Base-by-base conservation (phyloP, 1,140 invertebrate genomes). In the Bombyx mori region DNA sequence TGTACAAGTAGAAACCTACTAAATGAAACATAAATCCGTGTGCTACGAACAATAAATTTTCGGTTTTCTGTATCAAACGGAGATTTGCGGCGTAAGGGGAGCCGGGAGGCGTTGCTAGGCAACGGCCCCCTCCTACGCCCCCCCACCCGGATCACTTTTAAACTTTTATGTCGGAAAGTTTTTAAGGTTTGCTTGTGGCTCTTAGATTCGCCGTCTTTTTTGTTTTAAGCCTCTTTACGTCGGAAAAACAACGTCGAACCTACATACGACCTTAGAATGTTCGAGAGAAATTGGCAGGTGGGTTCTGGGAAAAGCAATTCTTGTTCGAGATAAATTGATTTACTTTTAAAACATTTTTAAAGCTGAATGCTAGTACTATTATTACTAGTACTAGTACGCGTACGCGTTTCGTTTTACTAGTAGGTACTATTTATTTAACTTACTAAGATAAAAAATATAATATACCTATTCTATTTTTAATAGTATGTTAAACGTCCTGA, bases 121-220 rank as follows among this genome's bases (percentile, higher is more conserved):
- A 82, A 86, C 82, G 56, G 49, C 53, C 52, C 59, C 56, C 61
- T 8, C 63, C 65, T 63, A 52, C 57, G 43, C 45, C 61, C 57
- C 63, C 64, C 69, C 72, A 56, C 56, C 59, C 67, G 69, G 77
- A 84, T 83, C 81, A 84, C 82, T 86, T 86, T 86, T 86, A 86
- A 86, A 86, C 82, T 86, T 86, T 86, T 81, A 86, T 82, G 78
- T 79, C 76, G 75, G 71, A 75, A 86, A 84, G 72, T 86, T 86
- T 79, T 86, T 79, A 80, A 82, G 79, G 82, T 79, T 81, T 82
- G 69, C 78, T 77, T 79, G 76, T 69, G 77, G 79, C 77, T 75
- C 75, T 73, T 66, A 69, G 75, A 72, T 66, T 76, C 79, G 60
- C 62, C 69, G 67, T 71, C 66, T 81, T 82, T 35, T 81, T 78